Percentiles rank a stretch among this genome's conserved stretches.
Conservation (phyloP, 2,113 vertebrate species). For the Notarius lentiginosus region DNA sequence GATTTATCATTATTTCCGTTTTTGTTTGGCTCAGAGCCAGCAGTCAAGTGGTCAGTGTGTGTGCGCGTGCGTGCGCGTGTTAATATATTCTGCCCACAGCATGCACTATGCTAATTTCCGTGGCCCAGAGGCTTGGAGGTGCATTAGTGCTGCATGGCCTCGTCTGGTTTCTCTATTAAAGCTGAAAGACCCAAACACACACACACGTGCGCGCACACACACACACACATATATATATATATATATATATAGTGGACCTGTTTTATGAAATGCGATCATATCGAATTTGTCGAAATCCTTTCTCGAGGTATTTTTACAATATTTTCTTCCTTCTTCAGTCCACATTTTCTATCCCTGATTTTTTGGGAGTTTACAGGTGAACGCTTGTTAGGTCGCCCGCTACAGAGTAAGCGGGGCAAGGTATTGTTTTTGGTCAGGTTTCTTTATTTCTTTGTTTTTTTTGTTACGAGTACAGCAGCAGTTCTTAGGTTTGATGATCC, state of each 20-base stretch:
- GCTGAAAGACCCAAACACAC: neutral
- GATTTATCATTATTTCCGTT: neutral
- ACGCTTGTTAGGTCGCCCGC: neutral
- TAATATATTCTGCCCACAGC: conserved; percentile 64
- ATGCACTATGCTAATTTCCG: conserved; percentile 59
- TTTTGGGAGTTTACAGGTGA: neutral
- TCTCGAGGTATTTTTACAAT: neutral
- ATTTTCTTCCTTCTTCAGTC: neutral
- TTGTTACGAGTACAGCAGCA: neutral
- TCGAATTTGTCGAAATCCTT: neutral
- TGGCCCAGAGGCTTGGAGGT: conserved; percentile 28
- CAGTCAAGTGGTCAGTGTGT: conserved; percentile 48
- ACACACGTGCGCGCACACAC: neutral
- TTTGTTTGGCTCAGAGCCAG: conserved; percentile 54
- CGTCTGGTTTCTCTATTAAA: conserved; percentile 22
- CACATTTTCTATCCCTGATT: neutral
- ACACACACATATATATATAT: neutral
- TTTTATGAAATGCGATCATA: neutral
- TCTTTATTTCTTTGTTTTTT: too few relatives aligned
- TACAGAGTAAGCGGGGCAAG: too few relatives aligned
- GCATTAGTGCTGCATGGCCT: conserved; percentile 38
- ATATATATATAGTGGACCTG: neutral
- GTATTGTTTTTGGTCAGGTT: too few relatives aligned
- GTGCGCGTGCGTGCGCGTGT: conserved; percentile 49
- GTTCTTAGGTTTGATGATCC: neutral